A percentile compares a stretch with the other conserved stretches of the same genome.
These are phyloP conservation scores for Cantharis rustica DNA, from an alignment of 2,888 invertebrate genomes.

Conservation along the genomic window DNA sequence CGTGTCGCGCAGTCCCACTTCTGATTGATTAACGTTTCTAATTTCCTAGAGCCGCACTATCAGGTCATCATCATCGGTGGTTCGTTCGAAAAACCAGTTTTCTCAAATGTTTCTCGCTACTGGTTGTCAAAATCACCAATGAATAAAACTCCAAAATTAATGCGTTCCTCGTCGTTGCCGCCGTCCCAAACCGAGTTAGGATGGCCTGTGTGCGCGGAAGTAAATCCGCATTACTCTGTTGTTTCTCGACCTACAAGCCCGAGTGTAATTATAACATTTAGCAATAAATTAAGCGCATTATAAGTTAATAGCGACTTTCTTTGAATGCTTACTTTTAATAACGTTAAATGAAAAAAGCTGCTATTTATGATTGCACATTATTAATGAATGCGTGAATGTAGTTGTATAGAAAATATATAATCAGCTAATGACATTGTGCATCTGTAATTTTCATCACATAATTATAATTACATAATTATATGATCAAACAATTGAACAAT, in stretches of 20 bases:
- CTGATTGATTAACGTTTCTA: background rate
- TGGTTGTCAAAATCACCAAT: background rate
- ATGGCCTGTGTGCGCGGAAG: background rate
- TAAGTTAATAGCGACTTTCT: background rate
- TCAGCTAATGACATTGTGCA: constrained; percentile 3
- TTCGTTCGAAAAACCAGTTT: background rate
- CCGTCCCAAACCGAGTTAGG: background rate
- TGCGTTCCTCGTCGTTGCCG: background rate
- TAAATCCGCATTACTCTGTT: background rate
- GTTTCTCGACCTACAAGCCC: background rate
- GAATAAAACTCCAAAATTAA: background rate
- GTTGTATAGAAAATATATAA: background rate
- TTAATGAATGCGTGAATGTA: background rate
- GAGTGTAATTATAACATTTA: background rate
- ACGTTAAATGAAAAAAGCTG: background rate
- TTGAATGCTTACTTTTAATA: background rate
- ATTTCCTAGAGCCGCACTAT: background rate
- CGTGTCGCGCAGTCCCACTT: background rate
- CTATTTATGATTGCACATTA: background rate
- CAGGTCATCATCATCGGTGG: background rate
- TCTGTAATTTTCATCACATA: constrained; percentile 2
- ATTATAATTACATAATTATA: constrained; percentile 16
- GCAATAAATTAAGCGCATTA: background rate
- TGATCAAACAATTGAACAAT: constrained; percentile 31
- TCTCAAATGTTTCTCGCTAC: background rate